Conservation (phyloP, 2,797 vertebrate genomes). For the Mormyrus hasselquistii region DNA sequence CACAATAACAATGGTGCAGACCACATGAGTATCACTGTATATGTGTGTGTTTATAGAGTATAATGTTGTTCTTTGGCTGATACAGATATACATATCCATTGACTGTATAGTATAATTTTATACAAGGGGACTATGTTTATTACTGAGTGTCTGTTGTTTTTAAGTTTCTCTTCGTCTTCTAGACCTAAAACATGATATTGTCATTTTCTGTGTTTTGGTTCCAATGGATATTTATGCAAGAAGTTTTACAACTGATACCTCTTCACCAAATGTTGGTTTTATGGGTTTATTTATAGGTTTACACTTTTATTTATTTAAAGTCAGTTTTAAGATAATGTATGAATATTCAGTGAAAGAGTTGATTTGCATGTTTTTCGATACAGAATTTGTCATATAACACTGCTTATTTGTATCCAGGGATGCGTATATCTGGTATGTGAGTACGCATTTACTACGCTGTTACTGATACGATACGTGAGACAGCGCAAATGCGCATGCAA, state of each 20-base stretch:
- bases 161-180: background rate
- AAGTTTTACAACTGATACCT: background rate
- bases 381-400: background rate
- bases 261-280: background rate
- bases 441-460: background rate
- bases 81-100: background rate
- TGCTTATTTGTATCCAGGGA: background rate
- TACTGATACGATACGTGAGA: background rate
- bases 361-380: background rate
- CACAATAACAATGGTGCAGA: background rate
- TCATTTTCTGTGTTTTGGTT: background rate
- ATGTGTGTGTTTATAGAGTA: background rate
- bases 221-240: background rate
- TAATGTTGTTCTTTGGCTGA: background rate
- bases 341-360: background rate
- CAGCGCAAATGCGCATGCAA: background rate
- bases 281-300: background rate
- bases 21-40: background rate
- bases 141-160: background rate
- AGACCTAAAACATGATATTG: background rate
- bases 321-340: background rate
- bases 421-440: background rate
- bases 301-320: background rate
- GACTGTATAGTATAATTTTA: background rate
- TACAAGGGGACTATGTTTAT: background rate